A percentile compares a stretch with the other conserved stretches of the same genome.
Evolutionary conservation across 1,140 invertebrate genomes (phyloP).

Genomic region (Drosophila guanche): DNA sequence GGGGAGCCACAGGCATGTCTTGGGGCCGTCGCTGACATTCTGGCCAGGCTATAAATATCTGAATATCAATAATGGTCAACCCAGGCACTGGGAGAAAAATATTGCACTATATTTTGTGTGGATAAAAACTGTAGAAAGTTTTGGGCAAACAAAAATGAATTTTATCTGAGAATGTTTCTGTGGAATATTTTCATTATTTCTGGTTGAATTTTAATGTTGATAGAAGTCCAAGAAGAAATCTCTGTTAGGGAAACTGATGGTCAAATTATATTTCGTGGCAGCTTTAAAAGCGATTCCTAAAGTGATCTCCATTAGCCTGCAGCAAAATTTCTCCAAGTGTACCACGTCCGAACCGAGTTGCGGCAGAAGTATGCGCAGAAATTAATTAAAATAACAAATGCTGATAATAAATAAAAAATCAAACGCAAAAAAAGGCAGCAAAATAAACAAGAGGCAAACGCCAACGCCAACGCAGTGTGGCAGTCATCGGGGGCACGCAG

Average conservation of each 20-base stretch:
- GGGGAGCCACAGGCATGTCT: constrained; percentile 18
- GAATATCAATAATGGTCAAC: constrained; percentile 21
- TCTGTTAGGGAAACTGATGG: no score
- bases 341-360: constrained; percentile 23
- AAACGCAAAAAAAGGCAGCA: constrained; percentile 23
- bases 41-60: constrained; percentile 36
- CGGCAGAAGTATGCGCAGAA: constrained; percentile 50
- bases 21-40: background rate
- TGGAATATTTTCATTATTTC: no score
- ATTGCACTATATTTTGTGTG: no score
- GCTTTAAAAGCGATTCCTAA: no score
- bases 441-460: constrained; percentile 45
- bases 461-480: constrained; percentile 44
- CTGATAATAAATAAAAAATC: constrained; percentile 62
- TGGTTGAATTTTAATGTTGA: background rate
- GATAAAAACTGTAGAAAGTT: no score
- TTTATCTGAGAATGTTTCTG: no score
- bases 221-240: no score
- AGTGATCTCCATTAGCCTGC: no score
- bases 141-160: no score
- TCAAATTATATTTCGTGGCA: no score
- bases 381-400: constrained; percentile 80
- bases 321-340: background rate
- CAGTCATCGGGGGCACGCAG: constrained; percentile 39
- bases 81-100: no score